phyloP scores from a whole-genome alignment of 2,113 vertebrate genomes.

The Perognathus longimembris region DNA sequence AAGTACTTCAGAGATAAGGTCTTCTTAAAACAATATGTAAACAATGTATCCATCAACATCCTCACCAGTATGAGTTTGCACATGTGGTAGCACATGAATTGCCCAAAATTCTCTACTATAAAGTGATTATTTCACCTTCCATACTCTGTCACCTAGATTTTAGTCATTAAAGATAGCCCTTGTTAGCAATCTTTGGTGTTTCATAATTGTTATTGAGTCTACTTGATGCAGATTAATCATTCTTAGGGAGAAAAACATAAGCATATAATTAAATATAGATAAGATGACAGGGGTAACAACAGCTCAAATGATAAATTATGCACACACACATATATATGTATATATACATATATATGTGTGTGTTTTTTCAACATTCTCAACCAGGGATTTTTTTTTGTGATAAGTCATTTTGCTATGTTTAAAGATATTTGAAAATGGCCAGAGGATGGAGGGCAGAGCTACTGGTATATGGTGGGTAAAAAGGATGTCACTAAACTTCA shows the following conservation, averaged over 20 bases:
- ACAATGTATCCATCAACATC: neutral
- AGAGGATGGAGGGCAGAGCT: neutral
- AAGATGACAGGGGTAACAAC: neutral
- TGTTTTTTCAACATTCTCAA: neutral
- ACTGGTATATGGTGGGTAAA: neutral
- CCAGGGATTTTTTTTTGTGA: neutral
- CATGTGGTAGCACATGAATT: neutral
- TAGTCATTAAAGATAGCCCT: neutral
- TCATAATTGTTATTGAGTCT: neutral
- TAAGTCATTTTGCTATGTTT: neutral
- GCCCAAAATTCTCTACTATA: neutral
- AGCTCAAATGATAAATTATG: too few relatives aligned
- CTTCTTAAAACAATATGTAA: neutral
- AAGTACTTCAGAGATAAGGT: neutral
- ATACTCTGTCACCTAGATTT: neutral
- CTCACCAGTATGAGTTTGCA: neutral
- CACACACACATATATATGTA: too few relatives aligned
- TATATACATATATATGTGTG: too few relatives aligned
- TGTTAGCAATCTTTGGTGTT: neutral
- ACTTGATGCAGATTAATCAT: neutral
- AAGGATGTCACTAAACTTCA: neutral
- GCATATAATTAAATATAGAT: neutral
- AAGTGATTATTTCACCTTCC: neutral
- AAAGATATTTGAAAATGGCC: neutral
- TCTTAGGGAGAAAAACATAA: neutral